Evolutionary conservation across 2,113 vertebrate genomes (phyloP).

Genomic region (Crocuta crocuta): DNA sequence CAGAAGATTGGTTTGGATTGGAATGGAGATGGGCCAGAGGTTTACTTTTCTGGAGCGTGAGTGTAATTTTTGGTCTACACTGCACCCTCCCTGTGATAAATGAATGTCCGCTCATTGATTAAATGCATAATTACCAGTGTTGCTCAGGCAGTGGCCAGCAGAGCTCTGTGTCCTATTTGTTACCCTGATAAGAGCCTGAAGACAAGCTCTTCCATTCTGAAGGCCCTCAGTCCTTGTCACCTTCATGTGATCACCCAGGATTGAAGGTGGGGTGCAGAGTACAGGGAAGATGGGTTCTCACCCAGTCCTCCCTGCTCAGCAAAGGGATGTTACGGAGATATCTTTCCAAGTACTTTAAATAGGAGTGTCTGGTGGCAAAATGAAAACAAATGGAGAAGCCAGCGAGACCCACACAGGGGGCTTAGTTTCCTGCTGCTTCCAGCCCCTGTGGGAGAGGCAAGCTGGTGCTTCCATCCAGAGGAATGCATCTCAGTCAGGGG

Average conservation of each 20-base stretch:
- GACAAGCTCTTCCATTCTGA: background rate
- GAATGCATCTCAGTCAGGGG: constrained; percentile 62
- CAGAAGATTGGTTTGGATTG: background rate
- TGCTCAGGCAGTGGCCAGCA: background rate
- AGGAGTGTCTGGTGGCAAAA: constrained; percentile 82
- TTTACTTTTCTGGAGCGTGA: background rate
- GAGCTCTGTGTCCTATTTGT: background rate
- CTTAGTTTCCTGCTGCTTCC: constrained; percentile 62
- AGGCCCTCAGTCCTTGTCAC: background rate
- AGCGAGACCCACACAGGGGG: background rate
- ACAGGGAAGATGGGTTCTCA: constrained; percentile 23
- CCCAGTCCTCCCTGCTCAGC: constrained; percentile 69
- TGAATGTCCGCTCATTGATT: background rate
- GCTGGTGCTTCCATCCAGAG: constrained; percentile 29
- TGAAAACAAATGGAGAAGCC: constrained; percentile 84
- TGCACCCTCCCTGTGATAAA: constrained; percentile 36
- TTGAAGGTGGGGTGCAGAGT: constrained; percentile 52
- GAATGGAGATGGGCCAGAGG: background rate
- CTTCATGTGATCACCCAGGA: background rate
- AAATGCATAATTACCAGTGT: background rate
- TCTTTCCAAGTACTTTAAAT: constrained; percentile 83
- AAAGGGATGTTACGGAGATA: constrained; percentile 79
- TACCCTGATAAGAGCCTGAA: background rate
- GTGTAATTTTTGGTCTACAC: constrained; percentile 24
- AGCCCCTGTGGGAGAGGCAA: constrained; percentile 69